Base-by-base conservation (phyloP, 1,140 invertebrate genomes). In the Ericerus pela region DNA sequence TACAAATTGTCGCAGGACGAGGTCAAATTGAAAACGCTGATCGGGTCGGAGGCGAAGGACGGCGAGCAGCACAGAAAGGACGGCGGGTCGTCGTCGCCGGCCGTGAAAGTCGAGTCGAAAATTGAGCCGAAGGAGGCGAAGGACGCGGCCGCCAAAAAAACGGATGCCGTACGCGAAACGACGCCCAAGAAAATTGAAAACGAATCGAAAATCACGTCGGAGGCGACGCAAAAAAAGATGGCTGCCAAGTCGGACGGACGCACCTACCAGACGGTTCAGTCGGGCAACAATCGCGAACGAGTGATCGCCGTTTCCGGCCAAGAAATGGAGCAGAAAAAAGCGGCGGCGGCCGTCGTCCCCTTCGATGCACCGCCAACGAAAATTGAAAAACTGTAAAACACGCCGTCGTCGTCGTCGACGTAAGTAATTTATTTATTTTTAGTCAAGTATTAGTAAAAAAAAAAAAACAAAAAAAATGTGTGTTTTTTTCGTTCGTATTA, bases 371-470 rank as follows among this genome's bases (percentile, higher is more conserved):
- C n/a, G n/a, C n/a, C n/a, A n/a, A 47, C 41, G 41, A 47, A 47
- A 47, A 24, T 47, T 14, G 41, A 47, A 47, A 47, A 47, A 24
- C 26, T 47, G 41, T 47, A 47, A 47, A n/a, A n/a, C n/a, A n/a
- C n/a, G n/a, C n/a, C n/a, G n/a, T n/a, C n/a, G n/a, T n/a, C n/a
- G 22, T 47, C 14, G 26, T 14, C 14, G 30, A 47, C 26, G 41
- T 47, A 16, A 47, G 41, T 47, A 47, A 22, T 24, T 47, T 47
- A 47, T 22, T 22, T 24, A 14, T 22, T 22, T 47, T n/a, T n/a
- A n/a, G n/a, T n/a, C n/a, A n/a, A n/a, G n/a, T n/a, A n/a, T n/a
- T n/a, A n/a, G n/a, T n/a, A n/a, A n/a, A n/a, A n/a, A n/a, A n/a
- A n/a, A n/a, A n/a, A n/a, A n/a, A n/a, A n/a, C n/a, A n/a, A n/a